Evolutionary conservation across 2,888 invertebrate genomes (phyloP), one percentile per base, ranked within the genome.

Genomic region (Aphodius sticticus): DNA sequence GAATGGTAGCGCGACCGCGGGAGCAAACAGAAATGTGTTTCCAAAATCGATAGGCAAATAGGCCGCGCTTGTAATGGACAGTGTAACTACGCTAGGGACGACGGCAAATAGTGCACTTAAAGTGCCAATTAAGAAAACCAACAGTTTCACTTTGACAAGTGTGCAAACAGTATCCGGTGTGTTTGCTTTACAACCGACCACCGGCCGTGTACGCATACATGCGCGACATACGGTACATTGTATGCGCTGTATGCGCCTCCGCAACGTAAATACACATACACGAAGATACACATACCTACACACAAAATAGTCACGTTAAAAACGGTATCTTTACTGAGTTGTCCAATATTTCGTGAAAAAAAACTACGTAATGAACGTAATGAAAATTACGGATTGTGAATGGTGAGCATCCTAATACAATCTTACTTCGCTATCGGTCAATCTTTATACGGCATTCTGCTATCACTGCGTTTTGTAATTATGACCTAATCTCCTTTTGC

Each of bases 61-160:
- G 53, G 53, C 53, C 53, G 2, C 16, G 74, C 36, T 74, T 37
- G 37, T 74, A 74, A 74, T 74, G 74, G 74, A 74, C 74, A 36
- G 37, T 74, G 74, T 74, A 74, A 36, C 74, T 74, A 74, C 35
- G 36, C 74, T 36, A 74, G 26, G 74, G 35, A 36, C n/a, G 74
- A 37, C 74, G 74, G 37, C 74, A 74, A 74, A 74, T 74, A 74
- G 74, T 74, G 37, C n/a, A 37, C 74, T 74, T 74, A 74, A 74
- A 74, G 74, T 74, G 74, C 74, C 74, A 74, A 74, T 74, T 74
- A 74, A 74, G 74, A 74, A 74, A 74, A 74, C 74, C 74, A 74
- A 74, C 74, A 74, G 74, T 74, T 74, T 74, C 74, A 37, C 74
- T 74, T 74, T 74, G 74, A 74, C 74, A 74, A 74, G 74, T 74